Percentiles rank a stretch among this genome's conserved stretches.
These are phyloP conservation scores for Eolophus roseicapilla DNA, from an alignment of 2,113 vertebrate genomes.

Conservation along the genomic window DNA sequence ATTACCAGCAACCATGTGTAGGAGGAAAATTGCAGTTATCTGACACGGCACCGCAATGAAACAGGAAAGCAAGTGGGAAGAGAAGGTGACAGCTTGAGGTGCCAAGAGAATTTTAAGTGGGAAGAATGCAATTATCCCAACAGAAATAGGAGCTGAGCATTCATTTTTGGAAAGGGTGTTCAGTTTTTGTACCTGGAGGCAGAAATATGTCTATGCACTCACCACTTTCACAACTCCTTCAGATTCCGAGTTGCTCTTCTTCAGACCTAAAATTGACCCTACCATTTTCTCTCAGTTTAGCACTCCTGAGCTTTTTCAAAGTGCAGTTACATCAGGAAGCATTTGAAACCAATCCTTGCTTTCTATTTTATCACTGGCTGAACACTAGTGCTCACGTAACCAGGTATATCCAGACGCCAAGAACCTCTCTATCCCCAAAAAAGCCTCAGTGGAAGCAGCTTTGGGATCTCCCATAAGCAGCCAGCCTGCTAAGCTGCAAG, in stretches of 20 bases:
- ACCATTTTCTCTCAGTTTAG: not conserved
- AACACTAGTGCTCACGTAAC: not conserved
- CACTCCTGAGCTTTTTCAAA: not conserved
- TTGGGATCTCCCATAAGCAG: not conserved
- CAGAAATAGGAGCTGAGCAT: not conserved
- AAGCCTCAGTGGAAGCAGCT: not conserved
- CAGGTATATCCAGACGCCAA: not conserved
- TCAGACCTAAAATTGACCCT: not conserved
- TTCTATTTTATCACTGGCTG: not conserved
- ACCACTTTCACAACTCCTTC: not conserved
- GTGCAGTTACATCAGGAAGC: not conserved
- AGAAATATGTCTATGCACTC: not conserved
- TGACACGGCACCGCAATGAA: fast-evolving
- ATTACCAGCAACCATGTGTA: fast-evolving
- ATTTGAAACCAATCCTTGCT: not conserved
- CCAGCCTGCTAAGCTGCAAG: not conserved
- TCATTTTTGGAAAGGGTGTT: not conserved
- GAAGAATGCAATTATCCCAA: not conserved
- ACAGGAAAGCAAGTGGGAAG: not conserved
- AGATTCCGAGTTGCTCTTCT: not conserved
- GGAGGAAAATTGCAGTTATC: not conserved
- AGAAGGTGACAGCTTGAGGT: not conserved
- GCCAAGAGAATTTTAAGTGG: not conserved
- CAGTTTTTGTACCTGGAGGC: not conserved
- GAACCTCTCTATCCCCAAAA: not conserved